phyloP scores from a whole-genome alignment of 2,797 vertebrate genomes.

The Delichon dasypus region DNA sequence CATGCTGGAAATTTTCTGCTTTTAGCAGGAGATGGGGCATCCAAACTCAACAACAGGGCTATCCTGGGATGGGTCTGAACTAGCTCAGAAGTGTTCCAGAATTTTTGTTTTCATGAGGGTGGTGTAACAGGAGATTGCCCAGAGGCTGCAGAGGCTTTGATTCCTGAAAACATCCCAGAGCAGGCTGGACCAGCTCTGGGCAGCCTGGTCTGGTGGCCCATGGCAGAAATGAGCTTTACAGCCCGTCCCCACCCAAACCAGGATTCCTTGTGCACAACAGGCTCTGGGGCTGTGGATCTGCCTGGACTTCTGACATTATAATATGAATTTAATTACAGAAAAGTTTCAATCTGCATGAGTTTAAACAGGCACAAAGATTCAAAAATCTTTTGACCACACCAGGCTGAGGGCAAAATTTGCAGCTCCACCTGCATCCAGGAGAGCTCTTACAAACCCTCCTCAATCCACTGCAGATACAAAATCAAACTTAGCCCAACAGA shows the following conservation, averaged over 20 bases:
- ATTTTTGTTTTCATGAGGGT: neutral
- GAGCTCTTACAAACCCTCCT: neutral
- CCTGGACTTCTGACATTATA: neutral
- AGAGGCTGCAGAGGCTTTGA: neutral
- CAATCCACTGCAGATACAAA: neutral
- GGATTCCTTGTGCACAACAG: neutral
- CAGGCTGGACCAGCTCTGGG: neutral
- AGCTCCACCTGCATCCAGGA: neutral
- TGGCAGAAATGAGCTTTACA: neutral
- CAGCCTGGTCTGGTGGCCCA: neutral
- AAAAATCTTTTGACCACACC: neutral
- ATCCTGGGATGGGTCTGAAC: neutral
- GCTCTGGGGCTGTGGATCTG: neutral
- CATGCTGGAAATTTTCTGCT: neutral
- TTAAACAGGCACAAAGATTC: neutral
- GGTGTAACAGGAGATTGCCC: too few relatives aligned
- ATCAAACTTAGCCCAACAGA: neutral
- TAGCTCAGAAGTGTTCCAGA: neutral
- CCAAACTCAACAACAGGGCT: neutral
- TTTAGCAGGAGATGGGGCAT: neutral
- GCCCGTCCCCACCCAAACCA: neutral
- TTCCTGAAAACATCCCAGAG: neutral
- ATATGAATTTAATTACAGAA: neutral
- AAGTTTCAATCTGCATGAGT: neutral
- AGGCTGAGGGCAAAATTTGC: neutral